Evolutionary conservation across 2,888 invertebrate genomes (phyloP).

Genomic region (Enoplolaimus lenunculus): DNA sequence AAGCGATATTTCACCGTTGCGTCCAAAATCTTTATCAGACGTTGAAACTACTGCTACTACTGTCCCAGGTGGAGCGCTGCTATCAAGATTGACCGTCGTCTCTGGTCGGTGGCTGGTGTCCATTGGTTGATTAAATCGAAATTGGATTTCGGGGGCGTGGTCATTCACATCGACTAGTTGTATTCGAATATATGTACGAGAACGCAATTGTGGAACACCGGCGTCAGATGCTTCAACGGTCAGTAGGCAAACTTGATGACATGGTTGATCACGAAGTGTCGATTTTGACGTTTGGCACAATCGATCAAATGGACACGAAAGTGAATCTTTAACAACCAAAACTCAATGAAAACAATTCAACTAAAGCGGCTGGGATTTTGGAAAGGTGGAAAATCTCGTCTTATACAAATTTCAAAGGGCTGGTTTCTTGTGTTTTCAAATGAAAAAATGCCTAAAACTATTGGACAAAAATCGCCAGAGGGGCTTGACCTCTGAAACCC

Average conservation of each 20-base stretch:
- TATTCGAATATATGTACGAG: constrained; percentile 63
- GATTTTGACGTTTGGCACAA: too few species aligned
- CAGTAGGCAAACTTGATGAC: constrained; percentile 52
- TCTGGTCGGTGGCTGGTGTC: neutral
- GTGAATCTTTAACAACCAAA: too few species aligned
- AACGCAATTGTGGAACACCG: constrained; percentile 61
- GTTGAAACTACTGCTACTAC: constrained; percentile 85
- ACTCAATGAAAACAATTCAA: too few species aligned
- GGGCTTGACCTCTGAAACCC: too few species aligned
- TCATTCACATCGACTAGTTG: constrained; percentile 80
- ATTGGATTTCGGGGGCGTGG: constrained; percentile 73
- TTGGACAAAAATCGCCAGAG: too few species aligned
- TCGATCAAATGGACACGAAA: too few species aligned
- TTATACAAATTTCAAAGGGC: too few species aligned
- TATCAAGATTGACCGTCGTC: constrained; percentile 19
- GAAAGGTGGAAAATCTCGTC: too few species aligned
- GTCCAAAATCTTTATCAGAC: constrained; percentile 74
- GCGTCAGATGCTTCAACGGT: constrained; percentile 79
- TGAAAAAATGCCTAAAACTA: too few species aligned
- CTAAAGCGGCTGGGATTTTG: too few species aligned
- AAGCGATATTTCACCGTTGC: constrained; percentile 72
- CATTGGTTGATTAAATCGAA: neutral
- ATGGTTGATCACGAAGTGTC: too few species aligned
- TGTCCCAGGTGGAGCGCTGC: constrained; percentile 62
- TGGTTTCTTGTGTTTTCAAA: too few species aligned